Evolutionary conservation across 2,888 invertebrate genomes (phyloP), one percentile per base, ranked within the genome.

Genomic region (Acleris holmiana): DNA sequence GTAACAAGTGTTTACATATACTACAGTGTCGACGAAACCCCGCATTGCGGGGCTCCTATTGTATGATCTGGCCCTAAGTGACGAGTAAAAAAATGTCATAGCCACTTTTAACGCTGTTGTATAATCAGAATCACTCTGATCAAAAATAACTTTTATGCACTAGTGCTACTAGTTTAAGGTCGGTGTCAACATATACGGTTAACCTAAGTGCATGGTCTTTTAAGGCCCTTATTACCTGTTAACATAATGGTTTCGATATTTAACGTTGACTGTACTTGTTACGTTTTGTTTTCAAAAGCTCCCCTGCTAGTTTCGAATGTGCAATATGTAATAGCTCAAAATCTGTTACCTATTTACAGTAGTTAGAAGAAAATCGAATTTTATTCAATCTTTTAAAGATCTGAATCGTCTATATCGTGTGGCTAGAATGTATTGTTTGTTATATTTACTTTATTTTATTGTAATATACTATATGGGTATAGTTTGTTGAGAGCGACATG

Each of bases 271-370:
- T 61, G 54, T 54, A 23, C 44, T 46, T n/a, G 17, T 50, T 25
- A 17, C 18, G 49, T 23, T 56, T 18, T 2, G 48, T 17, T 35
- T 19, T 18, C n/a, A 18, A 51, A 46, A 25, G 64, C 64, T 65
- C 64, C 64, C 59, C 64, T 23, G 17, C 64, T 66, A 71, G 71
- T 71, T 72, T 78, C 69, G 73, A 49, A 73, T 70, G 83, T 87
- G 87, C 85, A 86, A 87, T 86, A 84, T 64, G 66, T 64, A 62
- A 62, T 81, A 85, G 88, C 87, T 88, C 88, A 88, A 88, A 78
- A 72, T 69, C 76, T 72, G 85, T 86, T 85, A 85, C 83, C 84
- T 85, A 80, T 78, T 72, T 76, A 79, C 73, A 70, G 72, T 86
- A 87, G 83, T 79, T 86, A 84, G 82, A 65, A 74, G 69, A 62